Conservation (phyloP, 2,888 invertebrate genomes). For the Andrena trimmerana region DNA sequence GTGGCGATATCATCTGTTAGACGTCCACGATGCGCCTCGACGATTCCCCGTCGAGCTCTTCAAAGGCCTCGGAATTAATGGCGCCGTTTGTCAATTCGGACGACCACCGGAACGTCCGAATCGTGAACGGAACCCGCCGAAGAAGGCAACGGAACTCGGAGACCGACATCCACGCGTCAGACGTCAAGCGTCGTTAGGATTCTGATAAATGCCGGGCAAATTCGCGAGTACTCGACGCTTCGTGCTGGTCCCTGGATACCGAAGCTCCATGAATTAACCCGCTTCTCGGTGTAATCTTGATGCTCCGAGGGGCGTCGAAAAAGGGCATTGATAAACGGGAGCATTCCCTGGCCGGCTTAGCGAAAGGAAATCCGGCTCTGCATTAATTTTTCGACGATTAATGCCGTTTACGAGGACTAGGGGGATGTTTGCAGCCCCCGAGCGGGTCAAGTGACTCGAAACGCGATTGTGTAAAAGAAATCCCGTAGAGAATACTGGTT, state of each 20-base stretch:
- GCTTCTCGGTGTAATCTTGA: slow-evolving; percentile 6
- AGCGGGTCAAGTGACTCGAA: not conserved
- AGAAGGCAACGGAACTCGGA: slow-evolving; percentile 24
- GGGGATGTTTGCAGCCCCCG: not conserved
- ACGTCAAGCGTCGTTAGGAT: slow-evolving; percentile 11
- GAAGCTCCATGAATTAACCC: not conserved
- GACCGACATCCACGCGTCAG: slow-evolving; percentile 11
- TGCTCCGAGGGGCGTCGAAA: not conserved
- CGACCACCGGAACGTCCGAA: slow-evolving; percentile 20
- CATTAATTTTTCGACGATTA: slow-evolving; percentile 34
- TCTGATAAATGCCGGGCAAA: slow-evolving; percentile 5
- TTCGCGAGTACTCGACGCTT: not conserved
- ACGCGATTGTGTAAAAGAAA: not conserved
- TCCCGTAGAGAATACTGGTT: not conserved
- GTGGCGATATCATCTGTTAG: slow-evolving; percentile 45
- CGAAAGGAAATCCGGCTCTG: slow-evolving; percentile 36
- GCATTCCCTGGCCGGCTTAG: slow-evolving; percentile 4
- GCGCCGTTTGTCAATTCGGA: slow-evolving; percentile 58
- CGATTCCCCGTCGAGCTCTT: slow-evolving; percentile 28
- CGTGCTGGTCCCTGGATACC: not conserved
- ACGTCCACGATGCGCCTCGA: slow-evolving; percentile 36
- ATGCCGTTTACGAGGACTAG: slow-evolving; percentile 13
- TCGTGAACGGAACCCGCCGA: not conserved
- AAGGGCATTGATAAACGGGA: slow-evolving; percentile 9
- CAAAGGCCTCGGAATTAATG: slow-evolving; percentile 57